phyloP scores from a whole-genome alignment of 2,888 invertebrate species.

The Magallana nippona region DNA sequence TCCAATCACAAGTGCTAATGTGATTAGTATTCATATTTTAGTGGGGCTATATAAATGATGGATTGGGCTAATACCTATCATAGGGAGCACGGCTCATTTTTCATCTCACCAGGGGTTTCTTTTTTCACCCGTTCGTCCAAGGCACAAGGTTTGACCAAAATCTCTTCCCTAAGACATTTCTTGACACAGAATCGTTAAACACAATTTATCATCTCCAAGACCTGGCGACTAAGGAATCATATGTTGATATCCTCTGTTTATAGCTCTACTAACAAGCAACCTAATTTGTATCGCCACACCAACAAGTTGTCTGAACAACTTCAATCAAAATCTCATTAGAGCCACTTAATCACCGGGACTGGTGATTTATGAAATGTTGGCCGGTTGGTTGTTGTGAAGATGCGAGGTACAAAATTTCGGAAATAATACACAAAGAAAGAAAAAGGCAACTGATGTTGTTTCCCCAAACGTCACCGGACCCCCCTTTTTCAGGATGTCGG shows the following conservation, averaged over 20 bases:
- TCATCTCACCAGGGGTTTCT: background rate
- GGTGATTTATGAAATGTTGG: slow-evolving; percentile 28
- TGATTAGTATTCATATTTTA: background rate
- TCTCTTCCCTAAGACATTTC: background rate
- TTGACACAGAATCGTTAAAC: slow-evolving; percentile 7
- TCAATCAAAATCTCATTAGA: slow-evolving; percentile 26
- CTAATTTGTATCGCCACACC: slow-evolving; percentile 31
- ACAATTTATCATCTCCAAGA: background rate
- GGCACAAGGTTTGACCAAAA: background rate
- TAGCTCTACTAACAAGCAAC: slow-evolving; percentile 21
- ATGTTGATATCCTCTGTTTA: background rate
- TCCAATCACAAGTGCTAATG: background rate
- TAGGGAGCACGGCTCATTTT: slow-evolving; percentile 14
- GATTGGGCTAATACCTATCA: background rate
- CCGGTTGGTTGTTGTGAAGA: slow-evolving; percentile 12
- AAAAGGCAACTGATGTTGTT: background rate
- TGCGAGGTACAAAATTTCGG: background rate
- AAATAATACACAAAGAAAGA: slow-evolving; percentile 5
- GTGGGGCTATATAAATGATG: slow-evolving; percentile 4
- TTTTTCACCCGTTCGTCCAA: background rate
- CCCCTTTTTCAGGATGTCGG: slow-evolving; percentile 1
- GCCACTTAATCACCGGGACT: slow-evolving; percentile 15
- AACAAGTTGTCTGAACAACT: slow-evolving; percentile 33
- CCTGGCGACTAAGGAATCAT: slow-evolving; percentile 16
- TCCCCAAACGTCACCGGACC: background rate